Conservation (phyloP, 1,140 invertebrate species). For the Archivesica marissinica region DNA sequence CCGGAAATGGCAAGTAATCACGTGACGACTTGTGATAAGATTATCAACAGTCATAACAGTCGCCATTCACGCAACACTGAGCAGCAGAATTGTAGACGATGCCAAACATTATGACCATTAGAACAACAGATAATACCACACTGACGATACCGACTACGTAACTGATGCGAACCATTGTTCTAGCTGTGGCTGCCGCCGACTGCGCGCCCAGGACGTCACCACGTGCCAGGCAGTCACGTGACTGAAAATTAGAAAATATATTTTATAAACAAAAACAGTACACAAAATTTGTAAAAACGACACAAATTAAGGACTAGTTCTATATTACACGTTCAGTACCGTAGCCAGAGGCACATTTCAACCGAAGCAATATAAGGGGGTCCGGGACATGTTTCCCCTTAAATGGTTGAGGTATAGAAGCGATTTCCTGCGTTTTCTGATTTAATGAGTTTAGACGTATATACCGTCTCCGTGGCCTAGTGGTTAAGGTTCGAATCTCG, state of each 20-base stretch:
- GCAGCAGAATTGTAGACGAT: conserved; percentile 44
- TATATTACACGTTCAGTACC: no score
- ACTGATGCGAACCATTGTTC: conserved; percentile 70
- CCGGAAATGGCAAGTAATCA: neutral
- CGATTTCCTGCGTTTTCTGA: no score
- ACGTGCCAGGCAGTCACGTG: conserved; percentile 65
- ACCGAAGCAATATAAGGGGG: no score
- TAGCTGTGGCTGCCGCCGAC: conserved; percentile 57
- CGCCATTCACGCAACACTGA: neutral
- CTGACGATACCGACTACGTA: conserved; percentile 67
- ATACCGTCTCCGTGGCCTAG: no score
- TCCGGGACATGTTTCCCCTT: no score
- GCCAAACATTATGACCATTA: conserved; percentile 72
- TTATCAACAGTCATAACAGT: neutral
- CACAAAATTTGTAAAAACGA: no score
- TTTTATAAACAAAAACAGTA: no score
- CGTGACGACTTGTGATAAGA: neutral
- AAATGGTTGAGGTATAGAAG: no score
- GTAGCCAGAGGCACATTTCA: no score
- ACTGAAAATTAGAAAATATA: conserved; percentile 66
- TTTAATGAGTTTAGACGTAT: no score
- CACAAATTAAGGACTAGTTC: no score
- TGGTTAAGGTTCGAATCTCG: no score
- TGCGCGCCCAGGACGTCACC: conserved; percentile 68
- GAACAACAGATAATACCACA: conserved; percentile 62